phyloP scores from a whole-genome alignment of 2,797 vertebrate genomes.

The Bradypus variegatus region DNA sequence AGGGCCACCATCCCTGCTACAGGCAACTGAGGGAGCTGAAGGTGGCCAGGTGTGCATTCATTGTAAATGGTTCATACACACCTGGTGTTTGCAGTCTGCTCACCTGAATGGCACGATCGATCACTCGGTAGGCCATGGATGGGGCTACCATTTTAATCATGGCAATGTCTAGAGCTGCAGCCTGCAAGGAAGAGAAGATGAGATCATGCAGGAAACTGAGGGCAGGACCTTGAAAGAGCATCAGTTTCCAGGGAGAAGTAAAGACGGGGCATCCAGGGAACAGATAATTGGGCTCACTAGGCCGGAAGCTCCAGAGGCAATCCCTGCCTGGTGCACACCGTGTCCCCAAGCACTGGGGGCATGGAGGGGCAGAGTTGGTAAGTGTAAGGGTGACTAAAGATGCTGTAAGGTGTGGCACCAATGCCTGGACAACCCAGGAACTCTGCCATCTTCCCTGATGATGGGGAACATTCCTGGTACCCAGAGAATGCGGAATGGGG shows the following conservation, averaged over 20 bases:
- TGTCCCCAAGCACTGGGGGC: not conserved
- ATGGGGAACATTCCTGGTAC: not conserved
- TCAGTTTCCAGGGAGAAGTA: not conserved
- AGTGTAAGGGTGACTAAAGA: not conserved
- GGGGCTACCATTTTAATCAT: slow-evolving; percentile 68
- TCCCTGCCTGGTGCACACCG: not conserved
- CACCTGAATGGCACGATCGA: slow-evolving; percentile 68
- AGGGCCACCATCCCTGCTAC: rapidly evolving
- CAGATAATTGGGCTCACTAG: not conserved
- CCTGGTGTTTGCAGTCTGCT: not conserved
- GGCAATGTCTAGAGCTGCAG: slow-evolving; percentile 69
- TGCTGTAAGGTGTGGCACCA: not conserved
- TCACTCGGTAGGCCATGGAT: slow-evolving; percentile 57
- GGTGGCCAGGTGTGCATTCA: not conserved
- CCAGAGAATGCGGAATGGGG: not conserved
- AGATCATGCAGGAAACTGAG: too few relatives aligned
- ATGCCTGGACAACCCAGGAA: not conserved
- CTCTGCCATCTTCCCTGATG: not conserved
- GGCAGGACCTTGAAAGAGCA: not conserved
- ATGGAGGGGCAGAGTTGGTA: too few relatives aligned
- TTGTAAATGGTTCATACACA: not conserved
- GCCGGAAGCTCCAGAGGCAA: not conserved
- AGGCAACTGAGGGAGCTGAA: not conserved
- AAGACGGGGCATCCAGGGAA: not conserved
- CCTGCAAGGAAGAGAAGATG: slow-evolving; percentile 51